These are phyloP conservation scores for Actias luna DNA, from an alignment of 2,888 invertebrate genomes.

Conservation along the genomic window DNA sequence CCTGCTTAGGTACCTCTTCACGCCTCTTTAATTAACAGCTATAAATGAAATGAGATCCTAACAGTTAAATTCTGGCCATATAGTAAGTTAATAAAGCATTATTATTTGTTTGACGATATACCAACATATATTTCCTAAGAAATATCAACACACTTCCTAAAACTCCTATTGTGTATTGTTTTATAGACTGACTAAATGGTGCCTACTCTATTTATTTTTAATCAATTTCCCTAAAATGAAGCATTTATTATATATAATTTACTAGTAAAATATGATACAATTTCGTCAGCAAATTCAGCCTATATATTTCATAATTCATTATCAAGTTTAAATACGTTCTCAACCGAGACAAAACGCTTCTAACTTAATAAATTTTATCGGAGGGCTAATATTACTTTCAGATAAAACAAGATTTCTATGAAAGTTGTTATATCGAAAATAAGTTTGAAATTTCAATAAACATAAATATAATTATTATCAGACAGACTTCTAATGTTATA, in stretches of 20 bases:
- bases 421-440: neutral
- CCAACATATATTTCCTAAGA: too few species aligned
- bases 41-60: too few species aligned
- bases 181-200: too few species aligned
- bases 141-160: too few species aligned
- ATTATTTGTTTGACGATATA: too few species aligned
- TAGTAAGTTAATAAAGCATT: too few species aligned
- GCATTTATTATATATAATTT: neutral
- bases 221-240: neutral
- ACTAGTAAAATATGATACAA: neutral
- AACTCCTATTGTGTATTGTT: too few species aligned
- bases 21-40: too few species aligned
- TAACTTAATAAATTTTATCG: constrained; percentile 12
- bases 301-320: neutral
- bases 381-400: constrained; percentile 11
- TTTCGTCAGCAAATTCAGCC: neutral
- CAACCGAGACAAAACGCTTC: neutral
- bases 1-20: too few species aligned
- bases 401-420: constrained; percentile 8
- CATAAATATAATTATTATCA: neutral
- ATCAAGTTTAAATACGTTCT: neutral
- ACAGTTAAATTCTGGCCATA: too few species aligned
- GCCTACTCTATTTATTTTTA: neutral
- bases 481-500: neutral
- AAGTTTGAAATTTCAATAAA: neutral